Evolutionary conservation across 2,113 vertebrate species (phyloP).

Genomic region (Semicossyphus pulcher): DNA sequence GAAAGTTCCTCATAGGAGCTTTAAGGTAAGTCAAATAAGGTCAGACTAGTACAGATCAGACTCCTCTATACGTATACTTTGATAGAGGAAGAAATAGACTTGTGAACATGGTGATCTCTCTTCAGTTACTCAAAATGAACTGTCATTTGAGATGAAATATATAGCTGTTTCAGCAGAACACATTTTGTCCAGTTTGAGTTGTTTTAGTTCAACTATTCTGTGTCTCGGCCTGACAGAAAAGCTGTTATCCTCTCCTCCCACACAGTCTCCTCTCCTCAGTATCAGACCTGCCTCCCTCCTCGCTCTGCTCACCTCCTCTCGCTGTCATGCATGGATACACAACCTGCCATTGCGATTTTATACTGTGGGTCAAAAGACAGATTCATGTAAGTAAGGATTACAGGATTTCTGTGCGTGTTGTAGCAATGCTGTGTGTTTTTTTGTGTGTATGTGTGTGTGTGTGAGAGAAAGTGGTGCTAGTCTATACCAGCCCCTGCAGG

Average conservation of each 20-base stretch:
- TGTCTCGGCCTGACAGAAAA: slow-evolving; percentile 15
- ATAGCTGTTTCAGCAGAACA: background rate
- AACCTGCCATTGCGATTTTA: slow-evolving; percentile 31
- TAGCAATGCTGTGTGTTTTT: slow-evolving; percentile 11
- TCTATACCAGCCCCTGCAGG: slow-evolving; percentile 67
- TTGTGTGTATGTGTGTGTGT: slow-evolving; percentile 1
- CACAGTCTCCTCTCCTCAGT: slow-evolving; percentile 13
- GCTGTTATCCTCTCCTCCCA: slow-evolving; percentile 35
- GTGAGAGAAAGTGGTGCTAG: slow-evolving; percentile 56
- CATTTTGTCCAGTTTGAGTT: slow-evolving; percentile 8
- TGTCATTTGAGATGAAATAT: background rate
- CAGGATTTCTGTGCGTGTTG: slow-evolving; percentile 30
- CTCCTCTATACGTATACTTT: background rate
- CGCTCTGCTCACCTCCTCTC: slow-evolving; percentile 6
- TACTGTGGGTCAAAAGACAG: slow-evolving; percentile 51
- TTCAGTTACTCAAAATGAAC: background rate
- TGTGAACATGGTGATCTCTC: background rate
- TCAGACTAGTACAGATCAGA: background rate
- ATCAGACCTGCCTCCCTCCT: slow-evolving; percentile 18
- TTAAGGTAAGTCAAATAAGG: background rate
- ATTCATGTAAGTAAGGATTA: slow-evolving; percentile 41
- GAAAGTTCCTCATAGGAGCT: too few relatives aligned
- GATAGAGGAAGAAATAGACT: background rate
- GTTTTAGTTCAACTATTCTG: slow-evolving; percentile 1
- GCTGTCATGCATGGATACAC: slow-evolving; percentile 45